Percentiles rank a stretch among this genome's conserved stretches.
Evolutionary conservation across 2,797 vertebrate genomes (phyloP).

Genomic region (Champsocephalus esox): DNA sequence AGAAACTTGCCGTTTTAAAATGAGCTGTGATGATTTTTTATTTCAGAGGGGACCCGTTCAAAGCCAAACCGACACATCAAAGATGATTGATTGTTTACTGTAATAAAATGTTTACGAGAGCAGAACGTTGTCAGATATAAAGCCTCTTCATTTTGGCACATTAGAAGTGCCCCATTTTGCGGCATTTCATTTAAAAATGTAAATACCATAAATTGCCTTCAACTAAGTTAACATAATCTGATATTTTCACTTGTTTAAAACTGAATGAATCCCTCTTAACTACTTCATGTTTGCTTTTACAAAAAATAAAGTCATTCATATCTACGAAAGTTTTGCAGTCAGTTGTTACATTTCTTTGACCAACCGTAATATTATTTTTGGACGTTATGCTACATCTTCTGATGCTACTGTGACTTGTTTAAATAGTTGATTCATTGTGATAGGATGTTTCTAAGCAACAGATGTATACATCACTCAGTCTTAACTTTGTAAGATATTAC

Average conservation of each 20-base stretch:
- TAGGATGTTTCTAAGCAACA: slow-evolving; percentile 19
- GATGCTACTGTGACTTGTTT: slow-evolving; percentile 13
- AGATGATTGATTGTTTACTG: no score
- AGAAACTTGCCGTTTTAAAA: neutral
- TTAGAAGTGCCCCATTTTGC: no score
- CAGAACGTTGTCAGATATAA: no score
- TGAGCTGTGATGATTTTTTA: neutral
- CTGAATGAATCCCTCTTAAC: neutral
- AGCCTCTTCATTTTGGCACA: no score
- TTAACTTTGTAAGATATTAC: slow-evolving; percentile 6
- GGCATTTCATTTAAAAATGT: no score
- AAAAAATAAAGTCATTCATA: neutral
- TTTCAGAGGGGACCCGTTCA: no score
- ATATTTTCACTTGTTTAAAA: neutral
- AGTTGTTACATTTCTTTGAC: neutral
- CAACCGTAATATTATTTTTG: neutral
- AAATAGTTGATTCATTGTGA: slow-evolving; percentile 6
- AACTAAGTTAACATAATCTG: neutral
- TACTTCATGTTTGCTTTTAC: neutral
- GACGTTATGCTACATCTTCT: slow-evolving; percentile 1
- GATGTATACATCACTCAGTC: slow-evolving; percentile 12
- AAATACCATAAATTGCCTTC: neutral
- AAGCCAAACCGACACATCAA: no score
- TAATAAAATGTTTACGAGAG: no score
- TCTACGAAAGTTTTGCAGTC: neutral